Base-by-base conservation (phyloP, 1,140 invertebrate genomes). In the Pseudomyrmex dendroicus region DNA sequence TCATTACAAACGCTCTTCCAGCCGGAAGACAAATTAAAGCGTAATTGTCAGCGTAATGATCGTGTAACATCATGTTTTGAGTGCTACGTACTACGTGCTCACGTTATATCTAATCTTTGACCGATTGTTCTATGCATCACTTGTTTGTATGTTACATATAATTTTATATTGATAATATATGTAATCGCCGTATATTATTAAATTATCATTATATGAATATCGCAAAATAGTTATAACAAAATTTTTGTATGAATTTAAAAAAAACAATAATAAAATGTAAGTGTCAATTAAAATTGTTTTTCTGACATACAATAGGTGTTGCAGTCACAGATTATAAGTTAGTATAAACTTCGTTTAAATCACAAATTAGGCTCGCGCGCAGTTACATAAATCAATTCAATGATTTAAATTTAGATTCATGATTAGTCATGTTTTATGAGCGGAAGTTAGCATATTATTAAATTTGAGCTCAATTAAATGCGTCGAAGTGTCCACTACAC, bases 1-100 rank as follows among this genome's bases (percentile, higher is more conserved):
- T 80, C 54, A 10, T 72, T 35, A 35, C 66, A 50, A 61, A 57
- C 15, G 54, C n/a, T 25, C 20, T 59, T 70, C 56, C 15, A 50
- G n/a, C 20, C 76, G 66, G 54, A 80, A 80, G 76, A 35, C 22
- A 72, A 78, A 78, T 78, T 78, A 59, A 78, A 25, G 46, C 64
- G 20, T 80, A 80, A 80, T 80, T 80, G 66, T 35, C n/a, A 52
- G 10, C 50, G 13, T 35, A 35, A 35, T 35, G 35, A 68, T n/a
- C 46, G 25, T 22, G 25, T 9, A 66, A 67, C 13, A 46, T 68
- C 52, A 57, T 67, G n/a, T 46, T 68, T 17, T 52, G 48, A 7
- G 25, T 15, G 15, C 35, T 35, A 35, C 35, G 35, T 35, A 7
- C 35, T 57, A 67, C 44, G 13, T 20, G 3, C 64, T 72, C 59